Evolutionary conservation across 2,888 invertebrate species (phyloP).

Genomic region (Neoaliturus tenellus): DNA sequence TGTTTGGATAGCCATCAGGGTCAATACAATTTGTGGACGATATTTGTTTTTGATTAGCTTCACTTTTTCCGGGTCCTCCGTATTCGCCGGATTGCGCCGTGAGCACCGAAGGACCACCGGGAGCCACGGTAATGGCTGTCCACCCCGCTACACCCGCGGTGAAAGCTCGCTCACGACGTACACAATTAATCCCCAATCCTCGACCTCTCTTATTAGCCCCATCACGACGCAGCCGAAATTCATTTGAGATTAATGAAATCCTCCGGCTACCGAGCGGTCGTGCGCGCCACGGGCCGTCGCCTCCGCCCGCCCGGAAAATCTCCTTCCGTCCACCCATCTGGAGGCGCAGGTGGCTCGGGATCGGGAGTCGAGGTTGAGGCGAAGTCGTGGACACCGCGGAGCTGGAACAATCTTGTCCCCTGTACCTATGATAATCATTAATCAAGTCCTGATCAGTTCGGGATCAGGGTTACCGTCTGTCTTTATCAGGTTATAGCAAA

Average conservation of each 20-base stretch:
- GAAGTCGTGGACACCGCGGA: no score
- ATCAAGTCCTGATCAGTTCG: no score
- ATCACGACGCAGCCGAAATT: slow-evolving; percentile 43
- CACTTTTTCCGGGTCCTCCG: background rate
- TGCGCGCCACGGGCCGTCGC: slow-evolving; percentile 21
- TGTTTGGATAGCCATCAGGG: no score
- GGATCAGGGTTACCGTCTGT: no score
- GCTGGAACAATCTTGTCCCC: no score
- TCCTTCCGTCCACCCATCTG: background rate
- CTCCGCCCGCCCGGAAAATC: background rate
- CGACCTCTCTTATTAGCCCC: slow-evolving; percentile 40
- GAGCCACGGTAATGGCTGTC: slow-evolving; percentile 2
- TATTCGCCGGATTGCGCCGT: background rate
- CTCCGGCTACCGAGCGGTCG: slow-evolving; percentile 10
- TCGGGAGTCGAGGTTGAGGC: no score
- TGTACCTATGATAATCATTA: no score
- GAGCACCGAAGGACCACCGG: background rate
- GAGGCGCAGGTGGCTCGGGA: background rate
- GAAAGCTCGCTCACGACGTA: slow-evolving; percentile 30
- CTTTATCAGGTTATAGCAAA: no score
- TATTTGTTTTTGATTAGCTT: background rate
- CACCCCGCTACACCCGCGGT: slow-evolving; percentile 18
- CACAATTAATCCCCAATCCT: slow-evolving; percentile 50
- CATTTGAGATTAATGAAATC: slow-evolving; percentile 51
- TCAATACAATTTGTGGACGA: no score